Evolutionary conservation across 2,888 invertebrate species (phyloP).

Genomic region (Branchellion lobata): DNA sequence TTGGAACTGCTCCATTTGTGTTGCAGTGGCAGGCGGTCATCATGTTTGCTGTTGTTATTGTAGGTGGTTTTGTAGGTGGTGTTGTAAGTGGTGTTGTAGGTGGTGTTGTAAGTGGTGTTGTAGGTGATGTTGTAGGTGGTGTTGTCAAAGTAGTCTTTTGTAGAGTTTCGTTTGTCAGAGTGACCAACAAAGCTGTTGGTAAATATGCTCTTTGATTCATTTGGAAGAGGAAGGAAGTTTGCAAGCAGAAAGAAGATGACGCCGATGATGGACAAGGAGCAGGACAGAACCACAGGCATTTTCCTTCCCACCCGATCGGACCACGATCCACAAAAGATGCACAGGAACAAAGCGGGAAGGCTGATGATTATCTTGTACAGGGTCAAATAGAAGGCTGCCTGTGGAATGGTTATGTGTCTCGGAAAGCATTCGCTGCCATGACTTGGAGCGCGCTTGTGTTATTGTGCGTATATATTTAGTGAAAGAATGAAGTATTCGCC

Average conservation of each 20-base stretch:
- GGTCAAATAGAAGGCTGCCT: constrained; percentile 57
- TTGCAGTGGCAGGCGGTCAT: not conserved
- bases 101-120: not conserved
- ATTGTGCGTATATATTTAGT: no score
- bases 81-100: not conserved
- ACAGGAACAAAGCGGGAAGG: constrained; percentile 59
- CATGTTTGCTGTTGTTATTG: not conserved
- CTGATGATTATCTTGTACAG: constrained; percentile 59
- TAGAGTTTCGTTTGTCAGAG: no score
- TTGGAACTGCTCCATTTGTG: not conserved
- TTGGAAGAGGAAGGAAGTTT: not conserved
- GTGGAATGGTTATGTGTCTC: not conserved
- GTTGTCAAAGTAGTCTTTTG: not conserved
- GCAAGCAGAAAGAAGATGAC: constrained; percentile 57
- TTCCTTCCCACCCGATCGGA: constrained; percentile 60
- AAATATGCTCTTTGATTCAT: no score
- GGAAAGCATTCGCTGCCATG: no score
- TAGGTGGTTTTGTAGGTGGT: not conserved
- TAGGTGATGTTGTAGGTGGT: not conserved
- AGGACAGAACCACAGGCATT: constrained; percentile 58
- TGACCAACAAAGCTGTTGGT: not conserved
- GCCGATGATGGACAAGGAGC: constrained; percentile 58
- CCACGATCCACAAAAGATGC: constrained; percentile 61
- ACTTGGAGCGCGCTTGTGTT: no score
- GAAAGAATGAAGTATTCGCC: no score